Base-by-base conservation (phyloP, 2,888 invertebrate genomes). In the Monochamus alternatus region DNA sequence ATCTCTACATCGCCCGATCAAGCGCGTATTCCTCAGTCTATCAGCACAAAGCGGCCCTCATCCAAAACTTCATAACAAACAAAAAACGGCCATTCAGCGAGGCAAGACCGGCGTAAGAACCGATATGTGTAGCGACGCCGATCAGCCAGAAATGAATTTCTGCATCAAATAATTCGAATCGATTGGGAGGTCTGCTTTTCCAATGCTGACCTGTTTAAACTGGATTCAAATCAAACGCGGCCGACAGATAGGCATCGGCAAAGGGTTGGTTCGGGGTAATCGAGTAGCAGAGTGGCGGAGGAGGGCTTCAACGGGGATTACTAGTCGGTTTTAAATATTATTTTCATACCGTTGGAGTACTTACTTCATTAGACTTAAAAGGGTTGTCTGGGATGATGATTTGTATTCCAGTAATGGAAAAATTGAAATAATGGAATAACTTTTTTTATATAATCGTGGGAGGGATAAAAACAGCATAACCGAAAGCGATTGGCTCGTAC, bases 91-190 rank as follows among this genome's bases (percentile, higher is more conserved):
- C 51, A 43, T 52, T 44, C 58, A 65, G 55, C 58, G 59, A 65
- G 59, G 65, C 64, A 55, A 65, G 44, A 64, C 32, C 22, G 59
- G 58, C 31, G 44, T 63, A 65, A 65, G 58, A 72, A 47, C 64
- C 10, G 64, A 47, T 22, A 44, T 44, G 47, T 51, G 44, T 67
- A 66, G 31, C 68, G 68, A 32, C 47, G 47, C 43, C 59, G 60
- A 51, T 22, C 58, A 32, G 52, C 51, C 64, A 30, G 63, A 64
- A 60, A 38, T 60, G 52, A 75, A 75, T 75, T 75, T 75, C 75
- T 69, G 71, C 75, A 75, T 75, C 75, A 58, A 70, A 70, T 75
- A 55, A 75, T 75, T 38, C 62, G 59, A 75, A 71, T 70, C 75
- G 71, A 71, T 71, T 66, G 43, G 22, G 31, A 51, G n/a, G 32